phyloP scores from a whole-genome alignment of 2,797 vertebrate genomes.

The Microchirus variegatus region DNA sequence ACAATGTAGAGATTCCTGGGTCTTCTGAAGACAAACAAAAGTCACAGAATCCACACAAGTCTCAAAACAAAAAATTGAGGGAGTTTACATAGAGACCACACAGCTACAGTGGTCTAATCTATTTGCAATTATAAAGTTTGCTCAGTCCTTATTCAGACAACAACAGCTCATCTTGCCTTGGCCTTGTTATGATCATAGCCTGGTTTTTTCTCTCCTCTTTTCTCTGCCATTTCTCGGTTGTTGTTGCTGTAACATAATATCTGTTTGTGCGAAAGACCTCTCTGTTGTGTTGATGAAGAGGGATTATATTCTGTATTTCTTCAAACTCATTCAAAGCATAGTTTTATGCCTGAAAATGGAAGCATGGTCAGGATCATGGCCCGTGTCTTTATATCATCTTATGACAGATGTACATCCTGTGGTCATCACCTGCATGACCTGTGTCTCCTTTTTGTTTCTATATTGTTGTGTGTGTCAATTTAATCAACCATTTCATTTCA shows the following conservation, averaged over 20 bases:
- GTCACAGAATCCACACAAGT: slow-evolving; percentile 69
- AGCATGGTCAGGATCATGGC: too few species aligned
- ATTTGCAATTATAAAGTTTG: slow-evolving; percentile 80
- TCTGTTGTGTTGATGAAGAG: slow-evolving; percentile 62
- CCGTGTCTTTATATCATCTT: too few species aligned
- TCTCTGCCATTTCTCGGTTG: slow-evolving; percentile 50
- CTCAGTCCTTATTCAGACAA: slow-evolving; percentile 71
- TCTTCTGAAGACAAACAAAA: slow-evolving; percentile 79
- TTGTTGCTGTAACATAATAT: slow-evolving; percentile 74
- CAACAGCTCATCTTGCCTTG: slow-evolving; percentile 69
- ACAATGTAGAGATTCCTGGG: slow-evolving; percentile 71
- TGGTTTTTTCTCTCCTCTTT: slow-evolving; percentile 43
- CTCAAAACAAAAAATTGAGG: slow-evolving; percentile 76
- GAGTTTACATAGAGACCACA: slow-evolving; percentile 83
- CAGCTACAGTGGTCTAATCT: slow-evolving; percentile 79
- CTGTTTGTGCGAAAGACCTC: slow-evolving; percentile 62
- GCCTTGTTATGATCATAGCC: slow-evolving; percentile 66
- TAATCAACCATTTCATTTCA: too few species aligned
- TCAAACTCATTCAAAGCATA: slow-evolving; percentile 27
- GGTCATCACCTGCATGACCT: too few species aligned
- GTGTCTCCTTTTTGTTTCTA: too few species aligned
- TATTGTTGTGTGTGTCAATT: too few species aligned
- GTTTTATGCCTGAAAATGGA: neutral
- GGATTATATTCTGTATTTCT: slow-evolving; percentile 43
- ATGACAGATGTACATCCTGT: too few species aligned